A percentile compares a stretch with the other conserved stretches of the same genome.
Conservation (phyloP, 2,888 invertebrate genomes). For the Teinopalpus imperialis region DNA sequence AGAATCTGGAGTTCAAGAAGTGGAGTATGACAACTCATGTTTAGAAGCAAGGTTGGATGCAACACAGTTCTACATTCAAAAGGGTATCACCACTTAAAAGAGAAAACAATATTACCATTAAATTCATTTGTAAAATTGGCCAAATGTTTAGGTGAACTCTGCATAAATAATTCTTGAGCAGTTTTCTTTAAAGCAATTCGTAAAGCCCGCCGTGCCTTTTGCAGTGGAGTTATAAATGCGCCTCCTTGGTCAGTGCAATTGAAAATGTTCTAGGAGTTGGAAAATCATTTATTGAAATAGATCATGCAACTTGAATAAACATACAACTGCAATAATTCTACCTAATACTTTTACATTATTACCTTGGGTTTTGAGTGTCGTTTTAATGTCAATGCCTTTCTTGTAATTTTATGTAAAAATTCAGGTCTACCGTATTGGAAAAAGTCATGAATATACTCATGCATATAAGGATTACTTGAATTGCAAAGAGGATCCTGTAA, state of each 20-base stretch:
- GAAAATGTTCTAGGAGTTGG: conserved; percentile 42
- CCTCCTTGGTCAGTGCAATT: conserved; percentile 51
- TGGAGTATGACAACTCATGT: too few relatives aligned
- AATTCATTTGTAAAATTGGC: conserved; percentile 47
- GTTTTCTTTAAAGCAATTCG: conserved; percentile 66
- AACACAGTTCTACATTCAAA: too few relatives aligned
- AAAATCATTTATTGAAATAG: neutral
- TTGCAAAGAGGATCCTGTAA: conserved; percentile 82
- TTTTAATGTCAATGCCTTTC: conserved; percentile 73
- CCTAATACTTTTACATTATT: neutral
- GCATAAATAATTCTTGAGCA: conserved; percentile 58
- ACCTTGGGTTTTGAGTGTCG: conserved; percentile 64
- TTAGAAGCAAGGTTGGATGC: too few relatives aligned
- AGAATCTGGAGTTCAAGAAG: too few relatives aligned
- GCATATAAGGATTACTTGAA: conserved; percentile 81
- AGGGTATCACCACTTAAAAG: too few relatives aligned
- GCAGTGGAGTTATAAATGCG: conserved; percentile 61
- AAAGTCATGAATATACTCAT: conserved; percentile 82
- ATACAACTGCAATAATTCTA: neutral
- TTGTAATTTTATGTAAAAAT: conserved; percentile 76
- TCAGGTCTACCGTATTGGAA: conserved; percentile 80
- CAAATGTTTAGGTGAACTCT: conserved; percentile 51
- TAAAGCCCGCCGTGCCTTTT: conserved; percentile 71
- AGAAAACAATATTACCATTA: conserved; percentile 42
- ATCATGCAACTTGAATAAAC: neutral